Evolutionary conservation across 2,888 invertebrate species (phyloP), one percentile per base, ranked within the genome.

Genomic region (Torymus texanus): DNA sequence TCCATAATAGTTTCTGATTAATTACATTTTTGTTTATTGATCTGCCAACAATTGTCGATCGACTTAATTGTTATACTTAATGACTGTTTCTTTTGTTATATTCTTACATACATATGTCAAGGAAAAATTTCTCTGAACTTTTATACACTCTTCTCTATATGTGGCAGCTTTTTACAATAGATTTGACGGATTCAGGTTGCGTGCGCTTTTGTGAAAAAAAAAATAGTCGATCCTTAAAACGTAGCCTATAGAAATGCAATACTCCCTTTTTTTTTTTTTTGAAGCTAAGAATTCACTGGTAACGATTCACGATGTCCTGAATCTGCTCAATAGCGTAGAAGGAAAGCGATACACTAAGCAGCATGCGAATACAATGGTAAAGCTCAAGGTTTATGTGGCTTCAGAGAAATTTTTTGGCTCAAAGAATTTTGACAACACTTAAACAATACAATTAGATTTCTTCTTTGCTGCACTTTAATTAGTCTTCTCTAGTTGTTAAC

Each of bases 111-210:
- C 2, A 70, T 41, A 51, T 41, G 3, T 14, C 12, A 51, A 67
- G 65, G 29, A 70, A 70, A 79, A 79, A 75, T 73, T 75, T 74
- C 70, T 74, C 70, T 80, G 72, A 74, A 79, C 53, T 70, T 59
- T 66, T 56, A 21, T 55, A 29, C n/a, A 56, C 55, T 74, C 21
- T 77, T 67, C 10, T 79, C 29, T 70, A 12, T 29, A 55, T 41
- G 53, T 67, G 66, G 14, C 50, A 73, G 56, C 65, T 80, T 75
- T 56, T n/a, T 63, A 55, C 50, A 5, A 78, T 78, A 72, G 55
- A 21, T 80, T 76, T 71, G 65, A 74, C 61, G 62, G 65, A 73
- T 80, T 78, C 66, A 75, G 59, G 71, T 70, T 74, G 51, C 51
- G 8, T 41, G 21, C 58, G 24, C 51, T 72, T 72, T 41, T 29